phyloP scores from a whole-genome alignment of 1,140 invertebrate species.

The Zaprionus camerounensis region DNA sequence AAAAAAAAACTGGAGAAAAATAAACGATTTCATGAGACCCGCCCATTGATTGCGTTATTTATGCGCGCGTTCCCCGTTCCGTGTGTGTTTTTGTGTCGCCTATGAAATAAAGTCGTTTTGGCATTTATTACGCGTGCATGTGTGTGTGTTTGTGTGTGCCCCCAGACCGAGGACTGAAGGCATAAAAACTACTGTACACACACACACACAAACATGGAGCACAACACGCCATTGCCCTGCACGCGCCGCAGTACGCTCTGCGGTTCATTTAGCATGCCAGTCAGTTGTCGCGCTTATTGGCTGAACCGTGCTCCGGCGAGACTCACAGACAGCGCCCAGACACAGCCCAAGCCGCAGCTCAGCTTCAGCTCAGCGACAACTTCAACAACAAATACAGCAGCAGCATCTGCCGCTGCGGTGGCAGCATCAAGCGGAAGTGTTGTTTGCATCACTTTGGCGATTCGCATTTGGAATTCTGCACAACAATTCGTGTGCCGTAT shows the following conservation, averaged over 20 bases:
- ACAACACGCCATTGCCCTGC: constrained; percentile 8
- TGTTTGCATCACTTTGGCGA: constrained; percentile 32
- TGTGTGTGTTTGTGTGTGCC: constrained; percentile 4
- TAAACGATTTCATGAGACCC: constrained; percentile 30
- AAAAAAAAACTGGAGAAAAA: not conserved
- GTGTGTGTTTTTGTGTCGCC: constrained; percentile 14
- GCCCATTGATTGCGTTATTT: constrained; percentile 48
- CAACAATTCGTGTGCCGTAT: constrained; percentile 54
- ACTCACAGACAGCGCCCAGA: constrained; percentile 2
- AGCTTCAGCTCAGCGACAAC: constrained; percentile 6
- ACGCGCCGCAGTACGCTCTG: constrained; percentile 40
- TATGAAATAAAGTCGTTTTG: constrained; percentile 60
- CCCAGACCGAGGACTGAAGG: constrained; percentile 6
- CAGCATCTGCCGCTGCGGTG: not conserved
- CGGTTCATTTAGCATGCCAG: constrained; percentile 75
- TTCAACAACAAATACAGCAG: not conserved
- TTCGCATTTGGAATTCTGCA: constrained; percentile 53
- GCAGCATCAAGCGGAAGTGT: constrained; percentile 50
- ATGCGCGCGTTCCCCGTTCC: constrained; percentile 18
- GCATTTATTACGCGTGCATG: constrained; percentile 55
- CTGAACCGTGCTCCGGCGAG: constrained; percentile 14
- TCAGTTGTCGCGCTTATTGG: constrained; percentile 73
- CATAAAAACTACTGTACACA: constrained; percentile 30
- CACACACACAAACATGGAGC: not conserved
- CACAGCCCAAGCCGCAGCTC: constrained; percentile 12